phyloP scores from a whole-genome alignment of 2,113 vertebrate species.

The Hyperopisus bebe region DNA sequence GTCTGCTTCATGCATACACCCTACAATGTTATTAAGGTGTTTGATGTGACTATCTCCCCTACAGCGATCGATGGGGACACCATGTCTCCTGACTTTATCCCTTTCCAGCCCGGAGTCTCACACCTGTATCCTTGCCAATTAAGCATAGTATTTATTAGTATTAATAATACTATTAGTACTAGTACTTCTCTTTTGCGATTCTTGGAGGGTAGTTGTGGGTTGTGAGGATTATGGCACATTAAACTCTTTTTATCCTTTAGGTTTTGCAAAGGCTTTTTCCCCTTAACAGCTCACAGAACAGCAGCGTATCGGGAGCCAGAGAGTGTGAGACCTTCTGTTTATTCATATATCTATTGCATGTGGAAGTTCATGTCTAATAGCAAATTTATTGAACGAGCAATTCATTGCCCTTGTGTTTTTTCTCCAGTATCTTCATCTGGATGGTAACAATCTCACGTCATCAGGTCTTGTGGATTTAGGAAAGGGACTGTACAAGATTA shows the following conservation, averaged over 20 bases:
- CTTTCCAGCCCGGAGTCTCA: constrained; percentile 80
- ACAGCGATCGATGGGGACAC: constrained; percentile 88
- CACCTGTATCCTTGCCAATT: constrained; percentile 82
- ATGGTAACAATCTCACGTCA: constrained; percentile 81
- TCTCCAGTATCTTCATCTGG: constrained; percentile 74
- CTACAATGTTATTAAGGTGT: neutral
- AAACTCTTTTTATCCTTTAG: neutral
- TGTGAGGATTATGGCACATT: neutral
- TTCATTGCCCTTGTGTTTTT: constrained; percentile 27
- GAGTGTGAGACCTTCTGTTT: constrained; percentile 43
- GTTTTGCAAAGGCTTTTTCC: neutral
- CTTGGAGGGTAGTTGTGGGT: too few species aligned
- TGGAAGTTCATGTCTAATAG: too few species aligned
- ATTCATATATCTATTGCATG: neutral
- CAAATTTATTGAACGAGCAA: neutral
- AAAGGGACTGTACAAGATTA: constrained; percentile 86
- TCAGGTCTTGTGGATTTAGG: constrained; percentile 84
- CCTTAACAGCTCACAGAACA: constrained; percentile 35
- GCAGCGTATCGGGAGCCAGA: constrained; percentile 54
- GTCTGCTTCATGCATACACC: neutral
- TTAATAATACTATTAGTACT: neutral
- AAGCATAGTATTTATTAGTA: neutral
- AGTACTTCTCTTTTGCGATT: neutral
- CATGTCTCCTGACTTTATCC: constrained; percentile 88
- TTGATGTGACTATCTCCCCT: constrained; percentile 28